phyloP scores from a whole-genome alignment of 1,140 invertebrate genomes.

The Leptinotarsa defecta region DNA sequence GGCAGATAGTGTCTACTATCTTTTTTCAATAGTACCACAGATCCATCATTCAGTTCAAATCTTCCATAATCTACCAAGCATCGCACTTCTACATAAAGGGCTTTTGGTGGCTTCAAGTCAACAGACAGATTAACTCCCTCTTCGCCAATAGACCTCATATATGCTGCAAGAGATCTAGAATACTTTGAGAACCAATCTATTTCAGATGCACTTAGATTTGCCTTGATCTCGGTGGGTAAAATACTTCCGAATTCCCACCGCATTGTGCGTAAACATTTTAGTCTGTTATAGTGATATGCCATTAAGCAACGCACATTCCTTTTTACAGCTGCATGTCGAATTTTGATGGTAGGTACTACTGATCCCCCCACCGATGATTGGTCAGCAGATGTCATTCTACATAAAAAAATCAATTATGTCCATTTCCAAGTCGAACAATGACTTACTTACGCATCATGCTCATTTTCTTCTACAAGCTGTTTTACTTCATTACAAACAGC shows the following conservation, averaged over 20 bases:
- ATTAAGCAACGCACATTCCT: slow-evolving; percentile 89
- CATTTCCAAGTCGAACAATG: slow-evolving; percentile 25
- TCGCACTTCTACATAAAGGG: slow-evolving; percentile 88
- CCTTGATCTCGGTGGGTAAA: slow-evolving; percentile 81
- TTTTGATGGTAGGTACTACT: slow-evolving; percentile 70
- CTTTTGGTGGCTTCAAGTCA: slow-evolving; percentile 90
- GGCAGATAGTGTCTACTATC: slow-evolving; percentile 92
- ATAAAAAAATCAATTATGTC: slow-evolving; percentile 47
- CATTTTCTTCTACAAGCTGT: slow-evolving; percentile 74
- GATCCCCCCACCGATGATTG: slow-evolving; percentile 55
- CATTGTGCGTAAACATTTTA: slow-evolving; percentile 78
- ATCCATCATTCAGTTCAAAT: slow-evolving; percentile 91
- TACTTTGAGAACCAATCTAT: slow-evolving; percentile 87
- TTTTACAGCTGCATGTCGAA: slow-evolving; percentile 82
- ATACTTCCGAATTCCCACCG: slow-evolving; percentile 94
- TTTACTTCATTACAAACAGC: slow-evolving; percentile 80
- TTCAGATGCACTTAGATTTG: slow-evolving; percentile 81
- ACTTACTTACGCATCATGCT: slow-evolving; percentile 71
- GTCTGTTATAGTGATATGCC: slow-evolving; percentile 85
- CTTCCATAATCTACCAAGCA: slow-evolving; percentile 91
- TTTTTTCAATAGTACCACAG: slow-evolving; percentile 85
- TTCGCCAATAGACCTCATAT: slow-evolving; percentile 84
- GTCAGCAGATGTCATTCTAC: slow-evolving; percentile 57
- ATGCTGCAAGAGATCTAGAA: slow-evolving; percentile 82
- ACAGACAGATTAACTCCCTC: slow-evolving; percentile 83